Percentiles rank a stretch among this genome's conserved stretches.
phyloP scores from a whole-genome alignment of 2,888 invertebrate genomes.

The Platycheirus albimanus region DNA sequence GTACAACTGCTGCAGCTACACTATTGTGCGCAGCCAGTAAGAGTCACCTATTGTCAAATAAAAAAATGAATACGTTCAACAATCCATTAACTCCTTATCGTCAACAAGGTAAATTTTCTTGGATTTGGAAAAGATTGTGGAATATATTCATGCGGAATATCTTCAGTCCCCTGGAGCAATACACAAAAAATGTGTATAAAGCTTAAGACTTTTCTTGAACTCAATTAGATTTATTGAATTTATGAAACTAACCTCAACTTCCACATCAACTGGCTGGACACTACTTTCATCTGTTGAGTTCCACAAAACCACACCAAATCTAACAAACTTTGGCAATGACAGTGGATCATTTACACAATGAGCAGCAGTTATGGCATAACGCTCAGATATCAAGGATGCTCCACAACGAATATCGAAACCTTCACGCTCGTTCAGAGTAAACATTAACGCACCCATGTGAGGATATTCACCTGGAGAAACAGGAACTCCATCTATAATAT shows the following conservation, averaged over 20 bases:
- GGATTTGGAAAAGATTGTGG: too few relatives aligned
- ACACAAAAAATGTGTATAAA: too few relatives aligned
- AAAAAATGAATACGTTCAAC: too few relatives aligned
- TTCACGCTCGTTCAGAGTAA: slow-evolving; percentile 28
- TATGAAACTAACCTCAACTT: slow-evolving; percentile 59
- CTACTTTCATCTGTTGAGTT: slow-evolving; percentile 28
- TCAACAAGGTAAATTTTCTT: too few relatives aligned
- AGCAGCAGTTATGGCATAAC: slow-evolving; percentile 71
- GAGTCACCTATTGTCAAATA: too few relatives aligned
- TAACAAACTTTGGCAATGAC: slow-evolving; percentile 42
- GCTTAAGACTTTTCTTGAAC: too few relatives aligned
- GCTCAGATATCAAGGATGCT: slow-evolving; percentile 68
- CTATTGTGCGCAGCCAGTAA: too few relatives aligned
- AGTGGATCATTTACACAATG: slow-evolving; percentile 67
- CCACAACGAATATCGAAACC: slow-evolving; percentile 60
- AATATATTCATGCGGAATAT: too few relatives aligned
- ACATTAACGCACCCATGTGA: slow-evolving; percentile 74
- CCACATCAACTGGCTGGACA: slow-evolving; percentile 35
- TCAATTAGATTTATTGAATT: too few relatives aligned
- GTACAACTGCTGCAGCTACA: too few relatives aligned
- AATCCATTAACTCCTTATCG: too few relatives aligned
- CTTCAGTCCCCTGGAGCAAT: too few relatives aligned
- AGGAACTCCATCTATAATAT: slow-evolving; percentile 74
- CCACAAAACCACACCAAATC: slow-evolving; percentile 59
- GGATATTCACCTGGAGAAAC: slow-evolving; percentile 75